Evolutionary conservation across 2,113 vertebrate species (phyloP).

Genomic region (Hippolais icterina): DNA sequence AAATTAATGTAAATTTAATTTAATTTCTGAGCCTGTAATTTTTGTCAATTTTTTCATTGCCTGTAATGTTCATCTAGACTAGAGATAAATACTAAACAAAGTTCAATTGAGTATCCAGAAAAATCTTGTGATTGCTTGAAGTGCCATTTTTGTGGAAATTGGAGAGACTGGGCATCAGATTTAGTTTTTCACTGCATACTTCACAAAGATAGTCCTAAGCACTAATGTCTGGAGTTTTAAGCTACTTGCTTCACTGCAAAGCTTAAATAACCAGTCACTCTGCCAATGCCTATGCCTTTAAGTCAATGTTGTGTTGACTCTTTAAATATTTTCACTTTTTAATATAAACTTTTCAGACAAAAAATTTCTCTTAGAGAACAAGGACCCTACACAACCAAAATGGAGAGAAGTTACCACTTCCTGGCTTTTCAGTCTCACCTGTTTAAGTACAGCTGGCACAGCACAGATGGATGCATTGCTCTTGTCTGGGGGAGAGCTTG

Average conservation of each 20-base stretch:
- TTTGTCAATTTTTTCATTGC: not conserved
- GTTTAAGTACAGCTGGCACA: constrained; percentile 20
- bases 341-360: constrained; percentile 54
- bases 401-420: constrained; percentile 1
- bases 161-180: not conserved
- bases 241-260: constrained; percentile 38
- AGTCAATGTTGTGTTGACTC: constrained; percentile 38
- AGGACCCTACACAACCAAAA: constrained; percentile 39
- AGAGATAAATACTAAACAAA: constrained; percentile 10
- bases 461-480: not conserved
- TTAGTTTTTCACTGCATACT: not conserved
- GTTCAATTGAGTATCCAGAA: not conserved
- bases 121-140: not conserved
- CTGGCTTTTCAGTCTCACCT: constrained; percentile 32
- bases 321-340: constrained; percentile 66
- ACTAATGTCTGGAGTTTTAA: not conserved
- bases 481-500: not conserved
- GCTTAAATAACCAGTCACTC: constrained; percentile 45
- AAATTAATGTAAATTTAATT: not conserved
- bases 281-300: constrained; percentile 42
- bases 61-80: not conserved
- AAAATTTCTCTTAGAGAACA: constrained; percentile 45
- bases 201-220: constrained; percentile 14
- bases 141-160: not conserved
- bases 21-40: not conserved